Base-by-base conservation (phyloP, 2,113 vertebrate genomes). In the Aptenodytes patagonicus region DNA sequence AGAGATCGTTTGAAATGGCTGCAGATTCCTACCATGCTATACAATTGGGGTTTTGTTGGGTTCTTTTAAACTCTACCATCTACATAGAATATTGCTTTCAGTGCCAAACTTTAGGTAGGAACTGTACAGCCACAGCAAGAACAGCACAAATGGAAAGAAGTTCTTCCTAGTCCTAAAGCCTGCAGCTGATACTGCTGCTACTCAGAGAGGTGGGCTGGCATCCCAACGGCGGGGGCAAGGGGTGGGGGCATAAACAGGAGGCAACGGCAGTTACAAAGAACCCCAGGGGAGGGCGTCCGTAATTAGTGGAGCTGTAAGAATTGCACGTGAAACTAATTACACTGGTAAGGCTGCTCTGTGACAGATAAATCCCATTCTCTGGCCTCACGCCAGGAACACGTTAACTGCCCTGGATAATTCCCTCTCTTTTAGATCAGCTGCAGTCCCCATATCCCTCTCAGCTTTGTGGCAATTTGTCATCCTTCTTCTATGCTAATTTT, bases 201-300 rank as follows among this genome's bases (percentile, higher is more conserved):
- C 19, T 69, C 34, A n/a, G 61, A 75, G 52, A 58, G 69, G 20
- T 31, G 31, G n/a, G 11, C 19, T 60, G 58, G n/a, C 25, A n/a
- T 29, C 32, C 46, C 54, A 69, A 1, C 0, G 1, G 25, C 0
- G 0, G 46, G 31, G 20, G 6, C 20, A 69, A 55, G 26, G n/a
- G 20, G 7, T 54, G 7, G 15, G 38, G 29, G 6, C 54, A 75
- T 44, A 62, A 69, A 69, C 18, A 68, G 34, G 44, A 69, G 21
- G 44, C 51, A 85, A 44, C 24, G n/a, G 44, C 66, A 61, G 44
- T 31, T 73, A 73, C 17, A n/a, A 51, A 69, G 32, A 54, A 13
- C 26, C 42, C 2, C 64, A 65, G 12, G 57, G 24, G 32, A 86
- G 21, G 12, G n/a, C 0, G 1, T 55, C 40, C 4, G 1, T 65